Evolutionary conservation across 2,797 vertebrate species (phyloP).

Genomic region (Clamator glandarius): DNA sequence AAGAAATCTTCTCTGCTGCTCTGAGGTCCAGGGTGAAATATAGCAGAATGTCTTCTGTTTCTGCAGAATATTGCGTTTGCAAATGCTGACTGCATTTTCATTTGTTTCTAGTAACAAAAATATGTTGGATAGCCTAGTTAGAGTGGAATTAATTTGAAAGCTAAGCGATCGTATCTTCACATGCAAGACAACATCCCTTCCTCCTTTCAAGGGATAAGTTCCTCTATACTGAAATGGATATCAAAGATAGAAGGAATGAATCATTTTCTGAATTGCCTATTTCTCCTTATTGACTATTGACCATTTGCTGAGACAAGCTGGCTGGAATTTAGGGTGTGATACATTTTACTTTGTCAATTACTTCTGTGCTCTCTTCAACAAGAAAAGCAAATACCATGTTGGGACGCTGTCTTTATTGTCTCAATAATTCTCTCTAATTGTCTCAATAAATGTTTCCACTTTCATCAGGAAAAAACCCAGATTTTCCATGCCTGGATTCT

Average conservation of each 20-base stretch:
- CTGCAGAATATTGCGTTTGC: conserved; percentile 9
- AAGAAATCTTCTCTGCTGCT: conserved; percentile 8
- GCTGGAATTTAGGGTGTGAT: background rate
- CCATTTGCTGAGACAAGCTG: background rate
- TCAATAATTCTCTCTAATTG: background rate
- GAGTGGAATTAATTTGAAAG: background rate
- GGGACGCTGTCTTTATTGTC: background rate
- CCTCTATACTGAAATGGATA: background rate
- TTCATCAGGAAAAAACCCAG: background rate
- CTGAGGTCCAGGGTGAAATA: background rate
- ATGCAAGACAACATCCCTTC: background rate
- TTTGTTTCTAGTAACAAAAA: background rate
- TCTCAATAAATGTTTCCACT: background rate
- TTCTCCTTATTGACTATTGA: background rate
- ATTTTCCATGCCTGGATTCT: background rate
- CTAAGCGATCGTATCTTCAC: background rate
- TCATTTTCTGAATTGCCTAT: background rate
- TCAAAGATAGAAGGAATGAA: background rate
- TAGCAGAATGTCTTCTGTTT: background rate
- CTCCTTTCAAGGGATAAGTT: background rate
- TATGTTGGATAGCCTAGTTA: background rate
- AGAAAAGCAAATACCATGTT: background rate
- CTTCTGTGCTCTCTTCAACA: background rate
- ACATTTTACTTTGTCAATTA: conserved; percentile 4
- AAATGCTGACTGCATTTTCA: background rate